Evolutionary conservation across 2,113 vertebrate genomes (phyloP).

Genomic region (Anarrhichthys ocellatus): DNA sequence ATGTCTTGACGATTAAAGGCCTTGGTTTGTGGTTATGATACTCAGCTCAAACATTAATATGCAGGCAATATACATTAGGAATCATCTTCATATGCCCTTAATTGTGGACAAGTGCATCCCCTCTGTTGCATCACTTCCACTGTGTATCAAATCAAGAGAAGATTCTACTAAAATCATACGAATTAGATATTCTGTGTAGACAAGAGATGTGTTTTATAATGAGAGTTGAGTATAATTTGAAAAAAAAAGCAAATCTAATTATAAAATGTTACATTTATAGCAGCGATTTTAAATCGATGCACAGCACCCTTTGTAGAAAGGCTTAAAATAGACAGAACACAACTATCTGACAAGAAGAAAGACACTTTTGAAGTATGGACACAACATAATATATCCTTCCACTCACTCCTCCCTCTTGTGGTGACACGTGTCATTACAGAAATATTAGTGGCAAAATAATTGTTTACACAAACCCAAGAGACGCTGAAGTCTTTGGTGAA

Average conservation of each 20-base stretch:
- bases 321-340: neutral
- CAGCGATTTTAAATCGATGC: neutral
- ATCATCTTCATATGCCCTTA: neutral
- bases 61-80: neutral
- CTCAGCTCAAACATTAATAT: neutral
- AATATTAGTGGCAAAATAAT: neutral
- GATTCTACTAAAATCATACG: neutral
- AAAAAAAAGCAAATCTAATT: neutral
- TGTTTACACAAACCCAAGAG: constrained; percentile 3
- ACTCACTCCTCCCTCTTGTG: constrained; percentile 64
- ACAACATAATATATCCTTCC: neutral
- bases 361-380: neutral
- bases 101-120: no score
- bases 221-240: neutral
- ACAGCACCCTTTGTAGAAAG: neutral
- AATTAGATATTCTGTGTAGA: neutral
- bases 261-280: neutral
- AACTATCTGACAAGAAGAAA: neutral
- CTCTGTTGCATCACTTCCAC: neutral
- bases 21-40: neutral
- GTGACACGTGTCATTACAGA: constrained; percentile 40
- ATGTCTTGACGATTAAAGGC: neutral
- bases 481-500: constrained; percentile 2
- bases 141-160: neutral
- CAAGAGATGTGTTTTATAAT: neutral